Base-by-base conservation (phyloP, 2,888 invertebrate genomes). In the Andrena marginata region DNA sequence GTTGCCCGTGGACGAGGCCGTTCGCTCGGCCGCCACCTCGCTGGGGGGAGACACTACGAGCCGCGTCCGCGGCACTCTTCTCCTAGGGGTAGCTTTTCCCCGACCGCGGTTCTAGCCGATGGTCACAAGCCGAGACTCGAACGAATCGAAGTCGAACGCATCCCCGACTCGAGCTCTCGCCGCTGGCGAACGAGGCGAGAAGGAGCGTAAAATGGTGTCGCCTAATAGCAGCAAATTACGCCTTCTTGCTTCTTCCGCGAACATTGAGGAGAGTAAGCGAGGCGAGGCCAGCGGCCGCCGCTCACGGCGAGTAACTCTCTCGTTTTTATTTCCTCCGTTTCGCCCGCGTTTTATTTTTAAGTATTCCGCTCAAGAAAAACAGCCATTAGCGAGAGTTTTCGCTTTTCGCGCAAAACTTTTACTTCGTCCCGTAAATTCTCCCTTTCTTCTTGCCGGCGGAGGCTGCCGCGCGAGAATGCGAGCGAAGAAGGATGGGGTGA, bases 371-470 rank as follows among this genome's bases (percentile, higher is more conserved):
- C 90, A 94, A 94, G 94, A 93, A 94, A 94, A 94, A 93, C 93
- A 94, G 93, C 93, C 94, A 94, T 94, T 94, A 94, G 94, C 93
- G 89, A 92, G 93, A 93, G 93, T 93, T 94, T 93, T 94, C 92
- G 93, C 92, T 93, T 94, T 93, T 94, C 93, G 93, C 93, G 91
- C 90, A 91, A 93, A 93, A 94, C 93, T 93, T 94, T 93, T 90
- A 89, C 91, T 87, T 91, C 83, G 80, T 87, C 80, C 85, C 85
- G 89, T 89, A 88, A 88, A 88, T 88, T 86, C 85, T 80, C 72
- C 75, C 84, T 84, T 80, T 79, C 80, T 76, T 84, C 73, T 80
- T 48, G 78, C 56, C 65, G 56, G 67, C 62, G 1, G 63, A 49
- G 77, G 69, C 54, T 5, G 42, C 42, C 59, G 70, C 51, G 54